Evolutionary conservation across 2,888 invertebrate genomes (phyloP), one percentile per base, ranked within the genome.

Genomic region (Rhamphomyia laevipes): DNA sequence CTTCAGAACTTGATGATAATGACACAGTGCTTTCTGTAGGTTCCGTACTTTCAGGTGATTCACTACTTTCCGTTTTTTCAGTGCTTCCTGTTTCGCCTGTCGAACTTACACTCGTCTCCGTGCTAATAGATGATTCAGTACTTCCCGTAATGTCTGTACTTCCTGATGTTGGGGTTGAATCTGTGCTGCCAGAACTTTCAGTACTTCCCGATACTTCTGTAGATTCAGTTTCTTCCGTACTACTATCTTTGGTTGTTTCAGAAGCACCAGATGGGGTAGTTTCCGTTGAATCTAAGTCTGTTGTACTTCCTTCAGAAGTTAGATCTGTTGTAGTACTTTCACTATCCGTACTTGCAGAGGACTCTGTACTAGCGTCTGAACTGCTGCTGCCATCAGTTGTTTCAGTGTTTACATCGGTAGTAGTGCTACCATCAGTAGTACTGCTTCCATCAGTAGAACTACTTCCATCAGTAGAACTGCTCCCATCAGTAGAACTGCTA

Each of bases 71-170:
- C 2, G 45, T 6, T 13, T 2, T 50, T 47, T 16, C 57, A 9
- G 60, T 58, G 6, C 49, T 47, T 15, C 49, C 58, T 13, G 57
- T 59, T 45, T 53, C 56, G 23, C 58, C 59, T 15, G 53, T 33
- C 4, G 47, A 15, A 18, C 27, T 30, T 4, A 4, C 46, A 46
- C 50, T 43, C 37, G 16, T 42, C 35, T 48, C 45, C 12, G 47
- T 46, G 33, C 41, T 42, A 27, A 45, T 38, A 40, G 46, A 16
- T 33, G 40, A 16, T n/a, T 16, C 30, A 31, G 16, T 31, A 35
- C 30, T 46, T 11, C 40, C 42, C 48, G 46, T 44, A 35, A 51
- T 48, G 18, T 44, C 56, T 15, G 51, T 56, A 35, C 51, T 50
- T 33, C 21, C 48, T 23, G 53, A 51, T 23, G 46, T 51, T 4